Conservation (phyloP, 1,140 invertebrate genomes). For the Lordiphosa collinella region DNA sequence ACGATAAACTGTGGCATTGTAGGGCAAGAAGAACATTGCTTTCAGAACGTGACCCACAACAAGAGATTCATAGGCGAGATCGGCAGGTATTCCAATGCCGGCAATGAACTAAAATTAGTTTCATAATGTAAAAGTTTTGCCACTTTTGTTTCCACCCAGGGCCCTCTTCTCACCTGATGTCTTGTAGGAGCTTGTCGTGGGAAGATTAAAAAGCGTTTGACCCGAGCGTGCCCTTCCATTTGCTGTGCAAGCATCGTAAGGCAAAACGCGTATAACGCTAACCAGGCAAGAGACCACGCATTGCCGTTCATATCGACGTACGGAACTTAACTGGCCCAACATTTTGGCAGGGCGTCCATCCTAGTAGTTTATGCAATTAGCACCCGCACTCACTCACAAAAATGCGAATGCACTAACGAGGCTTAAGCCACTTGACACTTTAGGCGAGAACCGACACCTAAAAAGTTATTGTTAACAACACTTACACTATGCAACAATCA, state of each 20-base stretch:
- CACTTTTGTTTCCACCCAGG: neutral
- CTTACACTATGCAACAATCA: too few species aligned
- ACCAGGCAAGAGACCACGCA: constrained; percentile 7
- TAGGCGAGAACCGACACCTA: too few species aligned
- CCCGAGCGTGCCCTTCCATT: neutral
- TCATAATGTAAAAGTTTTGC: neutral
- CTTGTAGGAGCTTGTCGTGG: constrained; percentile 56
- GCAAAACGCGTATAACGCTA: constrained; percentile 2
- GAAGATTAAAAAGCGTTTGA: constrained; percentile 52
- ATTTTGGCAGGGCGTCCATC: neutral
- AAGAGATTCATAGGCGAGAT: constrained; percentile 58
- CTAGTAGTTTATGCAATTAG: neutral
- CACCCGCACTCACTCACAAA: too few species aligned
- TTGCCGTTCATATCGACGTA: constrained; percentile 6
- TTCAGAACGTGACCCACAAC: constrained; percentile 58
- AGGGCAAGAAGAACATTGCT: constrained; percentile 53
- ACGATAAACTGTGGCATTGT: constrained; percentile 45
- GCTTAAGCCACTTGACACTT: too few species aligned
- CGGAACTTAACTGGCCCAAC: neutral
- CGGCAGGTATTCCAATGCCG: constrained; percentile 65
- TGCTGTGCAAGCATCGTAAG: neutral
- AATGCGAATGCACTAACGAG: too few species aligned
- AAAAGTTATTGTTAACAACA: too few species aligned
- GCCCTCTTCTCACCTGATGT: constrained; percentile 34
- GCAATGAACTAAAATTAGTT: constrained; percentile 46